Evolutionary conservation across 2,888 invertebrate genomes (phyloP).

Genomic region (Leptogaster cylindrica): DNA sequence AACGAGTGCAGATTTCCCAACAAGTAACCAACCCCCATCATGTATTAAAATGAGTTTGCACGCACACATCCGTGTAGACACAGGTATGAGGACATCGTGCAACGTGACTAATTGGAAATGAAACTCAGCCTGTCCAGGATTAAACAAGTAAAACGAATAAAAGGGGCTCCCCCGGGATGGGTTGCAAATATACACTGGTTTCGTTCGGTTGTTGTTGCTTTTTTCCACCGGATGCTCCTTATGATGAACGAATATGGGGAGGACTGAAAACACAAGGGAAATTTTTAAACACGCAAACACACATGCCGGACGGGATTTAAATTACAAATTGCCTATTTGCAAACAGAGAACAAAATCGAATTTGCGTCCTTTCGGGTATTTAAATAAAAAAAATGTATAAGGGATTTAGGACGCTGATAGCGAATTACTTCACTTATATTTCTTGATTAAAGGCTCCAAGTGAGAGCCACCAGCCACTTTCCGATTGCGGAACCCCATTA

Average conservation of each 20-base stretch:
- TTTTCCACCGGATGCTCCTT: not conserved
- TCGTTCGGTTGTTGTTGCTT: too few relatives aligned
- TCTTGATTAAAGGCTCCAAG: conserved; percentile 29
- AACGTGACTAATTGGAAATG: conserved; percentile 14
- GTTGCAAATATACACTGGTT: too few relatives aligned
- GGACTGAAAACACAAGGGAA: conserved; percentile 27
- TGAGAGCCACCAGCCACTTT: conserved; percentile 14
- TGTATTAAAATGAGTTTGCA: too few relatives aligned
- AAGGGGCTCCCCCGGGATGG: conserved; percentile 18
- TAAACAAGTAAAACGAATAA: not conserved
- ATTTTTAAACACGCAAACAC: conserved; percentile 32
- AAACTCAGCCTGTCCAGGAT: conserved; percentile 7
- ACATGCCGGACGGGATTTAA: conserved; percentile 39
- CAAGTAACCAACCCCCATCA: too few relatives aligned
- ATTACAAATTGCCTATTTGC: conserved; percentile 44
- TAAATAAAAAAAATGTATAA: not conserved
- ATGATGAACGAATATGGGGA: not conserved
- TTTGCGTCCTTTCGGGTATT: not conserved
- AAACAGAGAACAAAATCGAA: conserved; percentile 35
- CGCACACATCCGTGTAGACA: too few relatives aligned
- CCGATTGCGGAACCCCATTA: conserved; percentile 20
- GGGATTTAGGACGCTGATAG: not conserved
- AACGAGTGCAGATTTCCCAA: too few relatives aligned
- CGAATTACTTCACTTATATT: conserved; percentile 32
- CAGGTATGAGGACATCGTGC: too few relatives aligned